Evolutionary conservation across 2,797 vertebrate species (phyloP).

Genomic region (Mormyrus proboscirostris): DNA sequence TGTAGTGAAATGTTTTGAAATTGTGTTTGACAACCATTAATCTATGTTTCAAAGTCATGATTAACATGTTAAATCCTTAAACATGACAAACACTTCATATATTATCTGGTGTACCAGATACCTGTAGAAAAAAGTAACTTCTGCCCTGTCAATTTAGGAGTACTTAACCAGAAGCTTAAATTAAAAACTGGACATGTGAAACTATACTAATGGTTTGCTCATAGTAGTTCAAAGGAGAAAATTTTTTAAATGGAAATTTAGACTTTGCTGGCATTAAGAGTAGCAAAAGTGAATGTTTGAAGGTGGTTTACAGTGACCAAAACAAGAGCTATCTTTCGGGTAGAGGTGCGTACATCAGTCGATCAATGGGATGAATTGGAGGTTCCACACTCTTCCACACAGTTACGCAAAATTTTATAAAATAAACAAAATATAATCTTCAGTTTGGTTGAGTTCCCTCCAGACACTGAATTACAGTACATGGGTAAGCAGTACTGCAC

Average conservation of each 20-base stretch:
- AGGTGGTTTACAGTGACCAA: background rate
- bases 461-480: background rate
- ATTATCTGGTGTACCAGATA: background rate
- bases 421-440: slow-evolving; percentile 4
- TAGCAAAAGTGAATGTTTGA: background rate
- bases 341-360: background rate
- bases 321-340: background rate
- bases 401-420: background rate
- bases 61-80: background rate
- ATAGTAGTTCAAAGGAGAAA: background rate
- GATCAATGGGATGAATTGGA: background rate
- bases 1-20: background rate
- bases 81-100: background rate
- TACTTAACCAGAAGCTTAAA: background rate
- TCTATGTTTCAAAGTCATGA: background rate
- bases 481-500: background rate
- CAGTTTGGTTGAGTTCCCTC: background rate
- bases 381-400: background rate
- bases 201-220: background rate
- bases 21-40: background rate
- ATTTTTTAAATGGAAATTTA: background rate
- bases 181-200: background rate
- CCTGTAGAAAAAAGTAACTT: background rate
- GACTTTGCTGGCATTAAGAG: background rate
- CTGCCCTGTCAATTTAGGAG: background rate